These are phyloP conservation scores for Acholoe squamosa DNA, from an alignment of 2,888 invertebrate species.

Conservation along the genomic window DNA sequence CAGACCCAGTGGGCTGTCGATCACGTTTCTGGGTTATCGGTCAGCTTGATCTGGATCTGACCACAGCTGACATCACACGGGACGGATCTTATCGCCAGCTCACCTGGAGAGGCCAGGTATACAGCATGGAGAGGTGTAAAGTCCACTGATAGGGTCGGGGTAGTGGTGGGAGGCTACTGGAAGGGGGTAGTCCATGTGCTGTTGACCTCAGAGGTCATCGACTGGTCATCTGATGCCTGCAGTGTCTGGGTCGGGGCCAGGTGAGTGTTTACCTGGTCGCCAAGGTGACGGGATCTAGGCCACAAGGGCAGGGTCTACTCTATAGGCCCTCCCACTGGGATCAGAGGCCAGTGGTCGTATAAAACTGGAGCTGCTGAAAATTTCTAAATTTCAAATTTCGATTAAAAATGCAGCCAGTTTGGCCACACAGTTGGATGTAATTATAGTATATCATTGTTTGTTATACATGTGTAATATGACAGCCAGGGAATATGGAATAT, in stretches of 20 bases:
- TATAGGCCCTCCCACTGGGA: not conserved
- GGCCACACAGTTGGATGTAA: too few relatives aligned
- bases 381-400: too few relatives aligned
- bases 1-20: not conserved
- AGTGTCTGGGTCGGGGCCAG: slow-evolving; percentile 20
- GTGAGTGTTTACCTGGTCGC: slow-evolving; percentile 49
- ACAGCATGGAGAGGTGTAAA: slow-evolving; percentile 25
- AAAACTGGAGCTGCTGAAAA: not conserved
- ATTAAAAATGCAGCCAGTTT: too few relatives aligned
- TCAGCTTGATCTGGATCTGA: slow-evolving; percentile 34
- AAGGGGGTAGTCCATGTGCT: not conserved
- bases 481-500: too few relatives aligned
- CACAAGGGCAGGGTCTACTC: not conserved
- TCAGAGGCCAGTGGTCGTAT: not conserved
- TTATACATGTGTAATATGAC: too few relatives aligned
- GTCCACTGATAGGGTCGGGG: slow-evolving; percentile 14
- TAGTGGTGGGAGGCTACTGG: not conserved
- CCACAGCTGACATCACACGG: slow-evolving; percentile 58
- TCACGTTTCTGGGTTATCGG: slow-evolving; percentile 56
- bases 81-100: not conserved
- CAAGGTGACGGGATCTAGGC: slow-evolving; percentile 55
- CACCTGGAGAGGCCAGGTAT: slow-evolving; percentile 38
- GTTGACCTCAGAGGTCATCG: slow-evolving; percentile 44
- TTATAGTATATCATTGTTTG: too few relatives aligned
- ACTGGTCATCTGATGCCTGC: slow-evolving; percentile 47